These are phyloP conservation scores for Botia almorhae DNA, from an alignment of 2,797 vertebrate species.

Conservation along the genomic window DNA sequence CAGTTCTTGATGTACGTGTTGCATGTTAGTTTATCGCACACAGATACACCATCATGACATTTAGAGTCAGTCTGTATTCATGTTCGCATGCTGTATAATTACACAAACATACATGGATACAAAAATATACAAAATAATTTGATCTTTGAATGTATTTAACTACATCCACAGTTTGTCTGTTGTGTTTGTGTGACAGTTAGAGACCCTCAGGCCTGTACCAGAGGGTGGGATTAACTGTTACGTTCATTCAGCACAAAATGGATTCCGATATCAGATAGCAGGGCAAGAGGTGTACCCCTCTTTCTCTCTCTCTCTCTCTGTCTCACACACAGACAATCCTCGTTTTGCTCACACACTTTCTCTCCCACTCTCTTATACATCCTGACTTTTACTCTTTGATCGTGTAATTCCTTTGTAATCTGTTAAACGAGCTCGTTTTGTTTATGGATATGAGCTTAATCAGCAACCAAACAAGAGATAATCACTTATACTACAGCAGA, in stretches of 20 bases:
- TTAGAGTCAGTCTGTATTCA: slow-evolving; percentile 1
- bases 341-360: not conserved
- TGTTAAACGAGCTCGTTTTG: slow-evolving; percentile 76
- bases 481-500: slow-evolving; percentile 34
- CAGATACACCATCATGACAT: not conserved
- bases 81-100: not conserved
- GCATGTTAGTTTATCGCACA: no score
- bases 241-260: slow-evolving; percentile 72
- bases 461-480: slow-evolving; percentile 56
- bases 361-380: slow-evolving; percentile 51
- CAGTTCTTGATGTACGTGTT: no score
- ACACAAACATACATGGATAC: slow-evolving; percentile 14
- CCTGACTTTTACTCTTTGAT: slow-evolving; percentile 74
- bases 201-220: slow-evolving; percentile 69
- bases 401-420: slow-evolving; percentile 84
- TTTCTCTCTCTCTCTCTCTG: slow-evolving; percentile 30
- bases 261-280: slow-evolving; percentile 67
- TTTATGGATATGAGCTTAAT: slow-evolving; percentile 72
- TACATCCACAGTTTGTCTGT: slow-evolving; percentile 16
- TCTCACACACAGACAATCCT: slow-evolving; percentile 9
- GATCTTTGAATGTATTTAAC: slow-evolving; percentile 17
- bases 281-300: slow-evolving; percentile 54
- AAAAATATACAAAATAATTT: not conserved
- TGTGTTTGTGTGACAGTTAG: slow-evolving; percentile 52
- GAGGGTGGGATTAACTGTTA: slow-evolving; percentile 80